phyloP scores from a whole-genome alignment of 2,797 vertebrate species.

The Taenioides sp. region DNA sequence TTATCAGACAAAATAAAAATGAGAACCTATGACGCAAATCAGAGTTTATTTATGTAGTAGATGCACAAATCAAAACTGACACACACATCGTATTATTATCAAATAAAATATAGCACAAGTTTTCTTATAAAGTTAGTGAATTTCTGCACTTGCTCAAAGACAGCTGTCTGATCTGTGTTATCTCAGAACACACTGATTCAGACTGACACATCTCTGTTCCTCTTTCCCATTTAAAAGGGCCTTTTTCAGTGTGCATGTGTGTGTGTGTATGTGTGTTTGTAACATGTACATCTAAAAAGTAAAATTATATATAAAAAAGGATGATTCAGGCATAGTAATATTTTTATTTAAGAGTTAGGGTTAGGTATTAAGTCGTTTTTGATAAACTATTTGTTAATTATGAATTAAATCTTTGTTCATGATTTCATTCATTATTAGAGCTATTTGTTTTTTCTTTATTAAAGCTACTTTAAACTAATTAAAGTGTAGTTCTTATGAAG shows the following conservation, averaged over 20 bases:
- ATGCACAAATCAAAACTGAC: not conserved
- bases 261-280: too few species aligned
- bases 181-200: slow-evolving; percentile 31
- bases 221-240: slow-evolving; percentile 3
- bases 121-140: not conserved
- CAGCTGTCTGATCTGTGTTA: slow-evolving; percentile 36
- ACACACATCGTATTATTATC: not conserved
- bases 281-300: too few species aligned
- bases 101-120: not conserved
- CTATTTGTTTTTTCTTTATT: too few species aligned
- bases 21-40: not conserved
- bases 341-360: too few species aligned
- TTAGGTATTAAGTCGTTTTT: too few species aligned
- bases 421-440: too few species aligned
- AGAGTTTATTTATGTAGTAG: not conserved
- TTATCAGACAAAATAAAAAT: not conserved
- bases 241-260: not conserved
- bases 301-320: too few species aligned
- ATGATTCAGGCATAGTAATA: too few species aligned
- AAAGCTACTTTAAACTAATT: too few species aligned
- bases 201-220: slow-evolving; percentile 16
- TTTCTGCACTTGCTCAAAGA: not conserved
- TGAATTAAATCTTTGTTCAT: too few species aligned
- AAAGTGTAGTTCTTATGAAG: too few species aligned
- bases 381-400: too few species aligned